Evolutionary conservation across 2,113 vertebrate species (phyloP).

Genomic region (Odontophorus gujanensis): DNA sequence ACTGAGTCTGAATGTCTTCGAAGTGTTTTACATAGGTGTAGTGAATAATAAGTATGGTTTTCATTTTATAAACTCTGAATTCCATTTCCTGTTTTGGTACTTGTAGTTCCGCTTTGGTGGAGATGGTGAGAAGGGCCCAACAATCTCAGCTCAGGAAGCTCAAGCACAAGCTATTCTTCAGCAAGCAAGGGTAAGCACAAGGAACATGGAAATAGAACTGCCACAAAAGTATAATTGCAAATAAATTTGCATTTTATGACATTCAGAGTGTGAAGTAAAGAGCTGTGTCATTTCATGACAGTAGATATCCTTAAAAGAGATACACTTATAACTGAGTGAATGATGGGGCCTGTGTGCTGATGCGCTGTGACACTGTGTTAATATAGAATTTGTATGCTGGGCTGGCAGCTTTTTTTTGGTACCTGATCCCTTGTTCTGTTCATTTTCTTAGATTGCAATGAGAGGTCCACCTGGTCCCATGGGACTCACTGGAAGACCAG

Average conservation of each 20-base stretch:
- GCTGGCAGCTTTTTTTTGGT: not conserved
- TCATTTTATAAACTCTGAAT: not conserved
- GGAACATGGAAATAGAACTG: not conserved
- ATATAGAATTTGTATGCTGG: not conserved
- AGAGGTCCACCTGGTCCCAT: constrained; percentile 94
- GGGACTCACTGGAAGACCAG: constrained; percentile 97
- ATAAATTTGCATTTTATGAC: not conserved
- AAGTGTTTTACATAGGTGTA: not conserved
- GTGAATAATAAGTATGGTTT: not conserved
- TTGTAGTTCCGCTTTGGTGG: constrained; percentile 94
- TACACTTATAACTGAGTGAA: not conserved
- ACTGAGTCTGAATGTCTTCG: not conserved
- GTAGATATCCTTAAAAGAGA: not conserved
- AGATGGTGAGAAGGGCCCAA: constrained; percentile 93
- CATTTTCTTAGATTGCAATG: constrained; percentile 90
- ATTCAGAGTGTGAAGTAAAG: not conserved
- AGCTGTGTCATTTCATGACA: not conserved
- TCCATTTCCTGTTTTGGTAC: not conserved
- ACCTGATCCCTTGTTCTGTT: not conserved
- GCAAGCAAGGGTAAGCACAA: constrained; percentile 91
- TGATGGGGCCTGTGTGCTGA: not conserved
- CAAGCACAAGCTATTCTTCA: constrained; percentile 98
- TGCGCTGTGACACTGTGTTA: not conserved
- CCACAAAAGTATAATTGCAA: not conserved
- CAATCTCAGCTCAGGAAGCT: constrained; percentile 93